These are phyloP conservation scores for Drosophila seguyi DNA, from an alignment of 1,140 invertebrate species.

Conservation along the genomic window DNA sequence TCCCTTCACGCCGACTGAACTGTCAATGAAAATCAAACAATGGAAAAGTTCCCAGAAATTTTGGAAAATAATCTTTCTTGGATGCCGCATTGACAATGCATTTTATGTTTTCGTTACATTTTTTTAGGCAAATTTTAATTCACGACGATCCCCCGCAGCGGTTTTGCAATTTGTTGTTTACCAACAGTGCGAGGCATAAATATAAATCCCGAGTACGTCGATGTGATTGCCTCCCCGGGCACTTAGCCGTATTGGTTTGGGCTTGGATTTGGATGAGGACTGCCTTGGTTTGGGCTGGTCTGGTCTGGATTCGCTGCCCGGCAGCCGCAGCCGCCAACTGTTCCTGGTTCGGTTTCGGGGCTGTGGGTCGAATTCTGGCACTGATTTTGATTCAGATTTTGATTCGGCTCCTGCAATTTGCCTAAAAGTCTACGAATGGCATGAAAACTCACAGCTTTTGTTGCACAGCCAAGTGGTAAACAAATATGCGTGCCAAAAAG, in stretches of 20 bases:
- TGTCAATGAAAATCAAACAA: constrained; percentile 14
- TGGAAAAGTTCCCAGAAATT: constrained; percentile 2
- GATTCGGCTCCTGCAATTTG: constrained; percentile 63
- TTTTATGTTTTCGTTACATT: constrained; percentile 9
- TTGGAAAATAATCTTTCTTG: constrained; percentile 5
- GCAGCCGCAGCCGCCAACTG: constrained; percentile 35
- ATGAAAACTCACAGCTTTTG: constrained; percentile 52
- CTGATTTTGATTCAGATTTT: constrained; percentile 23
- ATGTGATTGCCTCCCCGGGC: constrained; percentile 46
- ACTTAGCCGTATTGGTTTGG: constrained; percentile 68
- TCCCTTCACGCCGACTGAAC: neutral
- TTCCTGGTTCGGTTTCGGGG: constrained; percentile 1
- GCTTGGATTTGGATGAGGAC: constrained; percentile 1
- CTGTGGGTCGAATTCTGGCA: constrained; percentile 6
- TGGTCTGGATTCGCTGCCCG: constrained; percentile 8
- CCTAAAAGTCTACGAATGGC: constrained; percentile 74
- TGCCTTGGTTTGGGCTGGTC: neutral
- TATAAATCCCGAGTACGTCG: constrained; percentile 44
- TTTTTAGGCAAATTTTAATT: constrained; percentile 18
- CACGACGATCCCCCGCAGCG: constrained; percentile 14
- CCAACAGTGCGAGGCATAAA: constrained; percentile 39
- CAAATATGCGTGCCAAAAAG: constrained; percentile 71
- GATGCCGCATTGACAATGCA: constrained; percentile 31
- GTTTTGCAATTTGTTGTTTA: constrained; percentile 70
- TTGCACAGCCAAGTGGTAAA: constrained; percentile 66